Conservation (phyloP, 2,797 vertebrate genomes). For the Peromyscus melanophrys region DNA sequence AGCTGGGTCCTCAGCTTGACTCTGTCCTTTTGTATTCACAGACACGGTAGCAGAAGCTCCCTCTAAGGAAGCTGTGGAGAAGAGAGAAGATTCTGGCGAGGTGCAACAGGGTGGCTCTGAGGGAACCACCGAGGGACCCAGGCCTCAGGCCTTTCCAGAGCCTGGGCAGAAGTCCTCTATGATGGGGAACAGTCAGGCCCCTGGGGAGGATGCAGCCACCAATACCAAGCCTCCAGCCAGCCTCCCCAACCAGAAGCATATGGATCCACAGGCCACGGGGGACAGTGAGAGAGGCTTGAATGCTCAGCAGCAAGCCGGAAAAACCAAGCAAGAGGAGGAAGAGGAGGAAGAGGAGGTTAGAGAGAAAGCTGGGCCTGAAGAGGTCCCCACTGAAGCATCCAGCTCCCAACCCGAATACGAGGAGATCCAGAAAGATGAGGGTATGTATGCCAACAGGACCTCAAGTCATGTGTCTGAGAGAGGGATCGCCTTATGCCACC, state of each 20-base stretch:
- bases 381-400: constrained; percentile 81
- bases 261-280: not conserved
- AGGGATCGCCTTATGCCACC: not conserved
- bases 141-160: constrained; percentile 31
- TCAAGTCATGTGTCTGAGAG: not conserved
- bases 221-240: constrained; percentile 78
- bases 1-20: constrained; percentile 15
- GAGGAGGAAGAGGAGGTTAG: constrained; percentile 77
- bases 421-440: constrained; percentile 84
- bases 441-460: constrained; percentile 77
- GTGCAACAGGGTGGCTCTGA: not conserved
- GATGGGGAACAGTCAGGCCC: constrained; percentile 77
- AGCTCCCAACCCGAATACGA: constrained; percentile 83
- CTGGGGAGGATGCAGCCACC: constrained; percentile 57
- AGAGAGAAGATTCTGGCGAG: constrained; percentile 74
- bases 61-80: constrained; percentile 78
- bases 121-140: not conserved
- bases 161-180: not conserved
- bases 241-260: constrained; percentile 38
- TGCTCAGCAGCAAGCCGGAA: constrained; percentile 66
- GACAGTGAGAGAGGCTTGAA: constrained; percentile 30
- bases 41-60: constrained; percentile 60
- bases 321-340: constrained; percentile 72
- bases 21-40: constrained; percentile 24
- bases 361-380: constrained; percentile 68